Evolutionary conservation across 1,140 invertebrate genomes (phyloP).

Genomic region (Chrysoperla carnea): DNA sequence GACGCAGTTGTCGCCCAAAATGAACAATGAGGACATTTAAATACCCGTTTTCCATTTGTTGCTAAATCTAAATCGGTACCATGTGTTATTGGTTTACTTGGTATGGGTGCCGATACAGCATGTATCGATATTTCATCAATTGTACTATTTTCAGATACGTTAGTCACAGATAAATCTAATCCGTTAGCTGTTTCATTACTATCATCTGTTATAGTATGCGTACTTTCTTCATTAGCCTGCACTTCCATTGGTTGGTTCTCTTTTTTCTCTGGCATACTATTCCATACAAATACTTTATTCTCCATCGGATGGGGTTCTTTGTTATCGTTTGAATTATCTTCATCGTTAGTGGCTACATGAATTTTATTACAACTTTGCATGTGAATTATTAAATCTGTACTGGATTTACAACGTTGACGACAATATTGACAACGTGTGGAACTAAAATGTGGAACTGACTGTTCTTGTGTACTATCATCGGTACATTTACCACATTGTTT

Average conservation of each 20-base stretch:
- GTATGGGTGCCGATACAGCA: slow-evolving; percentile 18
- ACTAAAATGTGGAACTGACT: slow-evolving; percentile 25
- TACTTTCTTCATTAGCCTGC: slow-evolving; percentile 19
- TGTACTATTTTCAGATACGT: slow-evolving; percentile 12
- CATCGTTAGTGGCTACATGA: slow-evolving; percentile 11
- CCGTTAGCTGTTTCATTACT: slow-evolving; percentile 8
- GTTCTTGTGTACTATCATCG: slow-evolving; percentile 17
- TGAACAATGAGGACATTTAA: slow-evolving; percentile 76
- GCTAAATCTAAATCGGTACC: slow-evolving; percentile 18
- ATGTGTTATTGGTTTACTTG: slow-evolving; percentile 22
- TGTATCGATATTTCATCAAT: slow-evolving; percentile 14
- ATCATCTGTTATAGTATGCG: slow-evolving; percentile 10
- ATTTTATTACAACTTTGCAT: slow-evolving; percentile 43
- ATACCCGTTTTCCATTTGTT: slow-evolving; percentile 35
- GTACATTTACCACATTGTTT: slow-evolving; percentile 43
- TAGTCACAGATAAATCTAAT: neutral
- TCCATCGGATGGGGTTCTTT: slow-evolving; percentile 48
- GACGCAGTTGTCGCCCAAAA: slow-evolving; percentile 85
- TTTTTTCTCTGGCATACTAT: slow-evolving; percentile 28
- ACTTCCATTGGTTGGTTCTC: slow-evolving; percentile 20
- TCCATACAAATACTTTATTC: slow-evolving; percentile 60
- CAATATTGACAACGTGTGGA: slow-evolving; percentile 72
- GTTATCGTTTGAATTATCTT: slow-evolving; percentile 16
- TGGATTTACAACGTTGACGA: slow-evolving; percentile 65
- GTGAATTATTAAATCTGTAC: slow-evolving; percentile 53